Percentiles rank a stretch among this genome's conserved stretches.
Conservation (phyloP, 1,140 invertebrate genomes). For the Solen grandis region DNA sequence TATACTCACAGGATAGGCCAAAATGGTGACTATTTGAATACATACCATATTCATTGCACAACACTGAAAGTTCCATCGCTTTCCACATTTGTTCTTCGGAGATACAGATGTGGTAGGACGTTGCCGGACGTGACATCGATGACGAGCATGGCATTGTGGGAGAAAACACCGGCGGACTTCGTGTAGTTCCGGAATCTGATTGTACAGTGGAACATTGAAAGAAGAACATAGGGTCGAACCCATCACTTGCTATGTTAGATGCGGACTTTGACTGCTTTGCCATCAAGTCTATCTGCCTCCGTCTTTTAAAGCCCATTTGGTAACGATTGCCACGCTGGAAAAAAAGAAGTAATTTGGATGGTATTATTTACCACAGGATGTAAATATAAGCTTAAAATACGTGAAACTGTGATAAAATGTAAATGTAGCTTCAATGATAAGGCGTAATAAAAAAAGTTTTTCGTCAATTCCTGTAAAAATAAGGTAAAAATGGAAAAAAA, state of each 20-base stretch:
- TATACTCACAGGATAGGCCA: no score
- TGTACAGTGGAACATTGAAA: conserved; percentile 27
- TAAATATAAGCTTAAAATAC: no score
- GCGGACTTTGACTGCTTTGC: background rate
- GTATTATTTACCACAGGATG: no score
- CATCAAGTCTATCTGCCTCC: background rate
- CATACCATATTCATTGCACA: conserved; percentile 62
- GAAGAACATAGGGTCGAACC: conserved; percentile 45
- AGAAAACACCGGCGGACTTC: background rate
- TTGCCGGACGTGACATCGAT: conserved; percentile 20
- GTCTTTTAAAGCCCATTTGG: background rate
- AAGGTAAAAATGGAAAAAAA: no score
- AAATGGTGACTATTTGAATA: no score
- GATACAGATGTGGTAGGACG: conserved; percentile 40
- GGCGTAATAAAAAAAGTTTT: no score
- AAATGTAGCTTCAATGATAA: no score
- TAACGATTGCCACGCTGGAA: conserved; percentile 13
- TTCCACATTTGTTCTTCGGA: conserved; percentile 58
- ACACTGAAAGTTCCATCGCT: conserved; percentile 58
- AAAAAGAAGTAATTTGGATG: background rate
- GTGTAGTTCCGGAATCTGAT: background rate
- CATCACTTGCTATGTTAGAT: background rate
- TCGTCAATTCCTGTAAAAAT: no score
- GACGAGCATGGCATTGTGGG: background rate
- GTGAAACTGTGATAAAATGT: no score